A percentile compares a stretch with the other conserved stretches of the same genome.
Conservation (phyloP, 2,888 invertebrate genomes). For the Ecliptopera silaceata region DNA sequence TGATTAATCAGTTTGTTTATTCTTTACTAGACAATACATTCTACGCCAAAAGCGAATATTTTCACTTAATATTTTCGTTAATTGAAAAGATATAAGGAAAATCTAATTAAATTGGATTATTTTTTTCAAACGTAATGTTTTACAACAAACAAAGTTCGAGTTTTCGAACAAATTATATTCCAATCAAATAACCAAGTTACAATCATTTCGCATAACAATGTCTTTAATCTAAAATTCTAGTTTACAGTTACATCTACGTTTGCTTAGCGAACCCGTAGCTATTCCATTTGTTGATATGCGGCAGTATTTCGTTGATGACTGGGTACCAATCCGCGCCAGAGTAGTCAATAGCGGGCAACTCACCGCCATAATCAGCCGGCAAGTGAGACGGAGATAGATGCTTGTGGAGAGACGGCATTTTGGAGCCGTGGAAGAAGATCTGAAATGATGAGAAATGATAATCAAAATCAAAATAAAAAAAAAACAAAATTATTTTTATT, state of each 20-base stretch:
- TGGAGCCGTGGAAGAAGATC: constrained; percentile 92
- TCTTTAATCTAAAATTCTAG: neutral
- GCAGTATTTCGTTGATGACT: constrained; percentile 84
- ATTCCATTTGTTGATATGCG: constrained; percentile 87
- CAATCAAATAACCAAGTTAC: no score
- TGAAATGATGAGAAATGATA: constrained; percentile 54
- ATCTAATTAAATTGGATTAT: no score
- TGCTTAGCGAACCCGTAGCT: constrained; percentile 85
- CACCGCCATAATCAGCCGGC: constrained; percentile 90
- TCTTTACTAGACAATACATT: neutral
- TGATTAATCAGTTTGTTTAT: neutral
- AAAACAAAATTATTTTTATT: no score
- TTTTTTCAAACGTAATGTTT: no score
- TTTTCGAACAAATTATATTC: no score
- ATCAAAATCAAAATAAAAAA: no score
- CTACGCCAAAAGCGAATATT: no score
- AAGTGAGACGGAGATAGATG: constrained; percentile 86
- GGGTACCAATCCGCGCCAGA: constrained; percentile 91
- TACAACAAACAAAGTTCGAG: no score
- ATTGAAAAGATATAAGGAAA: no score
- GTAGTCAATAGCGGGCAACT: constrained; percentile 89
- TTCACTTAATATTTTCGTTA: no score
- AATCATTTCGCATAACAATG: neutral
- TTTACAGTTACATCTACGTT: constrained; percentile 45
- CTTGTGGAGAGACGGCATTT: constrained; percentile 90